phyloP scores from a whole-genome alignment of 1,140 invertebrate genomes.

The Drosophila fuyamai region DNA sequence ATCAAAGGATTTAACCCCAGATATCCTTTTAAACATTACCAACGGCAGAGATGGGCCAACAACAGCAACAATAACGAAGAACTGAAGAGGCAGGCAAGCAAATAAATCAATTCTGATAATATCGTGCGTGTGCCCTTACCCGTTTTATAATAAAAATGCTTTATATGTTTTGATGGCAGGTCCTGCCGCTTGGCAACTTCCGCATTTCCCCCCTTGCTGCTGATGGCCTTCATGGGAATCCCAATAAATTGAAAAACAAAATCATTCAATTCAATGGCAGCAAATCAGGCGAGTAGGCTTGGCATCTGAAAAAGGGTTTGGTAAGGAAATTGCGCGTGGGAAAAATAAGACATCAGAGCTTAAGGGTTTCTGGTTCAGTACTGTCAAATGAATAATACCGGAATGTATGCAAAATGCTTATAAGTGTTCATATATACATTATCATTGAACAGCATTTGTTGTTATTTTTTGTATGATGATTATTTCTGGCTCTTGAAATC shows the following conservation, averaged over 20 bases:
- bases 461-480: not conserved
- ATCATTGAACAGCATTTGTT: not conserved
- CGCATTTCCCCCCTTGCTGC: slow-evolving; percentile 1
- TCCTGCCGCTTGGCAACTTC: slow-evolving; percentile 16
- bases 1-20: slow-evolving; percentile 59
- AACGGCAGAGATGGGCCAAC: not conserved
- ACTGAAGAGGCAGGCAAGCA: slow-evolving; percentile 35
- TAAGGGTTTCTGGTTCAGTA: slow-evolving; percentile 8
- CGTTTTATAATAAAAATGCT: slow-evolving; percentile 76
- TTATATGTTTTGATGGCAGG: slow-evolving; percentile 68
- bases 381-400: not conserved
- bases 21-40: slow-evolving; percentile 38
- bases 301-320: slow-evolving; percentile 51
- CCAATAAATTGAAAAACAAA: slow-evolving; percentile 83
- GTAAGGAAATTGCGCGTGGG: slow-evolving; percentile 28
- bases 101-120: slow-evolving; percentile 81
- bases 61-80: slow-evolving; percentile 1
- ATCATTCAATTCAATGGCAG: slow-evolving; percentile 80
- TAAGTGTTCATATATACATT: not conserved
- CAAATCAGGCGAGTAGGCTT: slow-evolving; percentile 69
- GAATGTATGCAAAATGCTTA: not conserved
- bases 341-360: slow-evolving; percentile 68
- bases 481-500: not conserved
- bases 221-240: slow-evolving; percentile 54
- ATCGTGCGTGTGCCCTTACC: slow-evolving; percentile 55